Percentiles rank a stretch among this genome's conserved stretches.
Evolutionary conservation across 2,797 vertebrate genomes (phyloP).

Genomic region (Phalanger gymnotis): DNA sequence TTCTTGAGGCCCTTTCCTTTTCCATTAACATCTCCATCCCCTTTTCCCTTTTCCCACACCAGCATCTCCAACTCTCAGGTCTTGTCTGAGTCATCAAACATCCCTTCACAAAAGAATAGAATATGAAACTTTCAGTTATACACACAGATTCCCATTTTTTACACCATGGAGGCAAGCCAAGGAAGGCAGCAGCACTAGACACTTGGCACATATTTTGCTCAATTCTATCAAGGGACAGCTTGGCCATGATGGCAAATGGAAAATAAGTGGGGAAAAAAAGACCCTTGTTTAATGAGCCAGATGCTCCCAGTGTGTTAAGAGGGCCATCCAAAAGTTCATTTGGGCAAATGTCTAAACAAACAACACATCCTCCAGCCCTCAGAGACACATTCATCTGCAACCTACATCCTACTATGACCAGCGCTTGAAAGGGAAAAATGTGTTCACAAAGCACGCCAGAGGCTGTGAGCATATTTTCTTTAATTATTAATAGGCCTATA

Average conservation of each 20-base stretch:
- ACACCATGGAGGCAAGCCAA: background rate
- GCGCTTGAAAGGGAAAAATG: background rate
- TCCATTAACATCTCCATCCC: background rate
- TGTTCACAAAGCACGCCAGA: background rate
- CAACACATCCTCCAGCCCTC: background rate
- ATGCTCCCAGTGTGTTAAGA: background rate
- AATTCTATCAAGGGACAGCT: background rate
- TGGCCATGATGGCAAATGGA: constrained; percentile 2
- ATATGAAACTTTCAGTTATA: background rate
- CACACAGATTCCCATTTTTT: background rate
- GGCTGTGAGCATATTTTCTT: background rate
- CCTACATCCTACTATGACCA: background rate
- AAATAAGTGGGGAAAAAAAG: background rate
- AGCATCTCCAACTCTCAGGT: background rate
- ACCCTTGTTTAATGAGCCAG: background rate
- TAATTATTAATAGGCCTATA: background rate
- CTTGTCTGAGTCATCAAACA: background rate
- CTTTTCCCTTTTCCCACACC: background rate
- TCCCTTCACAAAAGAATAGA: background rate
- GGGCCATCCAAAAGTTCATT: background rate
- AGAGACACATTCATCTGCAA: background rate
- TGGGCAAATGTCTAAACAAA: background rate
- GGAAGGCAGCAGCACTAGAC: background rate
- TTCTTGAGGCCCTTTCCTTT: background rate
- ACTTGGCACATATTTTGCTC: constrained; percentile 3